phyloP scores from a whole-genome alignment of 2,888 invertebrate species.

The Cryptus viduatorius region DNA sequence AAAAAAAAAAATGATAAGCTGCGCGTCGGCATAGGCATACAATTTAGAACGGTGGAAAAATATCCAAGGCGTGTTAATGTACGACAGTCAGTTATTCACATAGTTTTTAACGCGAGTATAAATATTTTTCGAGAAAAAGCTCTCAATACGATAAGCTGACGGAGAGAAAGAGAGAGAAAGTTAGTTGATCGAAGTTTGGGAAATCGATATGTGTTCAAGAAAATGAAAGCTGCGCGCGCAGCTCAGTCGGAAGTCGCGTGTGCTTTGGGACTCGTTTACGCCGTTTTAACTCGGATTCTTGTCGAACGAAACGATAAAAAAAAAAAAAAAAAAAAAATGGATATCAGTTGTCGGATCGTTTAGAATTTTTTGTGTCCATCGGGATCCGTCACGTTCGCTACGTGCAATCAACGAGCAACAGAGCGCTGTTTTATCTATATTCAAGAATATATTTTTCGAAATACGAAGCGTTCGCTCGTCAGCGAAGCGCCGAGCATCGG shows the following conservation, averaged over 20 bases:
- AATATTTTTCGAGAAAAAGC: conserved; percentile 55
- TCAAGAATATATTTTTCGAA: conserved; percentile 63
- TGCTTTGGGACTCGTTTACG: conserved; percentile 1
- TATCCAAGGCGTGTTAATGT: conserved; percentile 75
- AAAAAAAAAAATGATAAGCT: conserved; percentile 43
- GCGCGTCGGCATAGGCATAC: conserved; percentile 59
- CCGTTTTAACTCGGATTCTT: conserved; percentile 14
- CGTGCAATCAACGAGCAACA: conserved; percentile 64
- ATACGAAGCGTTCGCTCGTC: conserved; percentile 56
- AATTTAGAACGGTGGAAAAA: conserved; percentile 55
- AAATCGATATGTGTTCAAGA: conserved; percentile 15
- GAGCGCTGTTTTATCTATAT: conserved; percentile 57
- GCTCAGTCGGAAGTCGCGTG: conserved; percentile 8
- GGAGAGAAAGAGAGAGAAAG: not conserved
- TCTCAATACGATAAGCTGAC: conserved; percentile 43
- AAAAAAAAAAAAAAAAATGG: conserved; percentile 38
- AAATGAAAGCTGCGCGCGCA: not conserved
- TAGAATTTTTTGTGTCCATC: conserved; percentile 23
- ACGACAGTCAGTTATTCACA: conserved; percentile 74
- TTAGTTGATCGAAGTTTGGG: not conserved
- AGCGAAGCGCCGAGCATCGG: conserved; percentile 35
- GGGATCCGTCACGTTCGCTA: conserved; percentile 52
- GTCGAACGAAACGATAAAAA: conserved; percentile 31
- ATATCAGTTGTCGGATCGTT: conserved; percentile 31
- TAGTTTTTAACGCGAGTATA: conserved; percentile 60